Conservation (phyloP, 2,888 invertebrate genomes). For the Xylota sylvarum region DNA sequence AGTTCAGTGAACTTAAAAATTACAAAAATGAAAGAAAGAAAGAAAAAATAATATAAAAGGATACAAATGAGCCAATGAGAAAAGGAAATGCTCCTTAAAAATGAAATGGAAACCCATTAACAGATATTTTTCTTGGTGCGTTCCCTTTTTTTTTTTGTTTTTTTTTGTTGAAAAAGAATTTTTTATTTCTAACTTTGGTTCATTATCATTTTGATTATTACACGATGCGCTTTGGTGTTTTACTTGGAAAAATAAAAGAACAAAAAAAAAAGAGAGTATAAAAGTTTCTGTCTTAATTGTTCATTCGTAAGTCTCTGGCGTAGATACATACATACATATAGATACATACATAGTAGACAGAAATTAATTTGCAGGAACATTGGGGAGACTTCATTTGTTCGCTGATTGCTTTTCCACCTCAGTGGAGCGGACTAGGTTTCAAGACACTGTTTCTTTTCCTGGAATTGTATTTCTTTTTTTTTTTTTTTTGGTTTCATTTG, state of each 20-base stretch:
- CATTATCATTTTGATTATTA: conserved; percentile 72
- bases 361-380: conserved; percentile 61
- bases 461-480: background rate
- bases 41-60: conserved; percentile 18
- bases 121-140: conserved; percentile 42
- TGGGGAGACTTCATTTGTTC: conserved; percentile 56
- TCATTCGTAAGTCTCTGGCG: conserved; percentile 18
- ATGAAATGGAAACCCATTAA: conserved; percentile 73
- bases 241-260: background rate
- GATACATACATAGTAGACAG: conserved; percentile 19
- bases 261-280: background rate
- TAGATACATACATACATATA: conserved; percentile 11
- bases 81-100: conserved; percentile 53
- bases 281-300: conserved; percentile 44
- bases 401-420: conserved; percentile 62
- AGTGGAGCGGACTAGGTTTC: conserved; percentile 14
- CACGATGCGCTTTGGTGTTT: conserved; percentile 55
- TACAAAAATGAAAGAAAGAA: conserved; percentile 22
- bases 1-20: conserved; percentile 73
- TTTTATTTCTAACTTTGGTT: conserved; percentile 46
- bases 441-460: conserved; percentile 4
- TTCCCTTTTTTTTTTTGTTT: background rate
- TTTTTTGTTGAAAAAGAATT: background rate
- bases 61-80: conserved; percentile 70
- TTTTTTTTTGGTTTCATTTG: background rate